Evolutionary conservation across 2,797 vertebrate genomes (phyloP).

Genomic region (Gallirallus australis): DNA sequence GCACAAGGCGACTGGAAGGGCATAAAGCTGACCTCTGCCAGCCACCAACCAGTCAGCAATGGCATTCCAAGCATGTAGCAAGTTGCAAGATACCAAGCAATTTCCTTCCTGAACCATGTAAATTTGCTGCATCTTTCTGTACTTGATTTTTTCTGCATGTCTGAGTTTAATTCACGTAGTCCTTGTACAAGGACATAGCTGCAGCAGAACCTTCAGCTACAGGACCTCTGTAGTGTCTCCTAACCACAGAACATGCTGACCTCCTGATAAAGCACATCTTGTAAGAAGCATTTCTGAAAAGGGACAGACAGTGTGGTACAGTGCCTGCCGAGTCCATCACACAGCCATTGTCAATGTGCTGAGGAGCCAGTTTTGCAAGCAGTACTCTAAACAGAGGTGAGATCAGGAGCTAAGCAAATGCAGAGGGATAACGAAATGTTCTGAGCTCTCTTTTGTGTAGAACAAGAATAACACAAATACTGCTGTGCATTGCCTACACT

Average conservation of each 20-base stretch:
- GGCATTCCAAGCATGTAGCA: neutral
- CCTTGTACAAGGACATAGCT: neutral
- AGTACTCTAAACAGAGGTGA: neutral
- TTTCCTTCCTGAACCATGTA: neutral
- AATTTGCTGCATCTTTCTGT: no score
- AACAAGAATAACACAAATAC: neutral
- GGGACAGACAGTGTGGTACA: neutral
- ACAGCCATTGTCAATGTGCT: neutral
- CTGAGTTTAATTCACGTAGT: neutral
- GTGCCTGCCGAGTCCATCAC: neutral
- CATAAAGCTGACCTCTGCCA: neutral
- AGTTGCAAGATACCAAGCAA: neutral
- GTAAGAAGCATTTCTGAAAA: neutral
- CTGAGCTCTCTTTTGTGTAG: neutral
- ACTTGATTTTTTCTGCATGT: neutral
- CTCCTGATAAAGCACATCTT: neutral
- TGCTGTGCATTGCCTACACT: neutral
- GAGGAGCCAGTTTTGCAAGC: neutral
- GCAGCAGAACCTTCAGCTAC: neutral
- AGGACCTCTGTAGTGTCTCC: neutral
- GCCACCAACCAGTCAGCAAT: fast-evolving
- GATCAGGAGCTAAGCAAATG: neutral
- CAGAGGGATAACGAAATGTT: neutral
- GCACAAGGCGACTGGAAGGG: neutral
- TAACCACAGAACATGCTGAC: neutral